Base-by-base conservation (phyloP, 2,797 vertebrate genomes). In the Coregonus ussuriensis region DNA sequence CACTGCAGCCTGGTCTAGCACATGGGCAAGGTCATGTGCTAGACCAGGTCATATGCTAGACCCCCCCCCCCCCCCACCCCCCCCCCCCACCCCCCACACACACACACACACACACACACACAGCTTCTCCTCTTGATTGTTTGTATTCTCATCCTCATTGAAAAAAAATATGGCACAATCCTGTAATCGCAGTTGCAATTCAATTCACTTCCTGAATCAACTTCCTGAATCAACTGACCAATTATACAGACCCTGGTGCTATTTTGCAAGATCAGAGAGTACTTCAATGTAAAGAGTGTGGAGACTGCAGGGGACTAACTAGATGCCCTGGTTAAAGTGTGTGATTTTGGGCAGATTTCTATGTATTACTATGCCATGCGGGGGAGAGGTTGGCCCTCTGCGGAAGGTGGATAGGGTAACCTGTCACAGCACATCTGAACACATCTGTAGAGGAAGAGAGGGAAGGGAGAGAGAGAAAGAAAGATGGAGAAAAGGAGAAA, bases 1-100 rank as follows among this genome's bases (percentile, higher is more conserved):
- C 75, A 77, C 78, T 53, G 81, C 63, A 81, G 88, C 86, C 79
- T 86, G 89, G 90, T 85, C 79, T 74, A 75, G 74, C 82, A 51
- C 73, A 1, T 41, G 6, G 4, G 51, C 67, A 37, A 86, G 84
- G 87, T 87, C 87, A 87, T 70, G 16, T 7, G 31, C 41, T 51
- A 69, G 14, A 52, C 66, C 33, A 21, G n/a, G 37, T 9, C 4
- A 4, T 1, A 13, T 13, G 52, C 13, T 29, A 41, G 14, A 29
- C 5, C 53, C 74, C 62, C 74, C 74, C 56, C 73, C 74, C 73
- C 18, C 11, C 51, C 29, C 52, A 25, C 53, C 74, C 62, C 74
- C 74, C 56, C 5, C 53, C 74, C 62, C 74, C 74, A 53, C 74
- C 74, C 56, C 65, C 35, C 66, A 67, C 65, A 35, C 65, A 67